phyloP scores from a whole-genome alignment of 2,113 vertebrate genomes.

The Clarias macrocephalus region DNA sequence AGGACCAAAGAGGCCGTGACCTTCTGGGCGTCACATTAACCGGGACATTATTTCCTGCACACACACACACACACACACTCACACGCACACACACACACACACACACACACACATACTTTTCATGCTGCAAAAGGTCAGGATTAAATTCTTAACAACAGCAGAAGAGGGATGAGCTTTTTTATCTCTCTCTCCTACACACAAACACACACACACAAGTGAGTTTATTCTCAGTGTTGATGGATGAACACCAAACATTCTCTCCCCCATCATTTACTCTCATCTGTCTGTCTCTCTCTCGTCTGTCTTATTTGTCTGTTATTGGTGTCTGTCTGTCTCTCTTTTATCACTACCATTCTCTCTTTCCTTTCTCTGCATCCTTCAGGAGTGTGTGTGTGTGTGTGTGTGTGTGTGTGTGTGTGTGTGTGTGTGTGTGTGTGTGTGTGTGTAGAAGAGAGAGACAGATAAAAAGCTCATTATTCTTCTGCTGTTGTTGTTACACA shows the following conservation, averaged over 20 bases:
- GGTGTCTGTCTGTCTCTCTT: not conserved
- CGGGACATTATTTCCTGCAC: slow-evolving; percentile 20
- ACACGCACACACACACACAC: slow-evolving; percentile 33
- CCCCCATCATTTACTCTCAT: not conserved
- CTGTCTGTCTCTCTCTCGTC: not conserved
- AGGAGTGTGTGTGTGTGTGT: not conserved
- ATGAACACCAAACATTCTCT: slow-evolving; percentile 14
- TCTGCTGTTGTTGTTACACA: no score
- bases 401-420: slow-evolving; percentile 10
- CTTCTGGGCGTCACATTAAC: slow-evolving; percentile 20
- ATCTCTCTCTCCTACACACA: not conserved
- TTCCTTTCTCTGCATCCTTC: not conserved
- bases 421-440: slow-evolving; percentile 24
- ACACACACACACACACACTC: slow-evolving; percentile 33
- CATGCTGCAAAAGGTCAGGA: not conserved
- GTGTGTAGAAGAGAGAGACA: not conserved
- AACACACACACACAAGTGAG: not conserved
- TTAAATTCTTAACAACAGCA: slow-evolving; percentile 20
- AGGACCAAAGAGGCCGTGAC: slow-evolving; percentile 1
- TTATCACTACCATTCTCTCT: not conserved
- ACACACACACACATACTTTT: slow-evolving; percentile 32
- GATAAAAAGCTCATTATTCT: no score
- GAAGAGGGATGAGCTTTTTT: not conserved
- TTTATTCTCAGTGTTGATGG: slow-evolving; percentile 13
- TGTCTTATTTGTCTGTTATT: slow-evolving; percentile 9